Base-by-base conservation (phyloP, 2,797 vertebrate genomes). In the Hylomyscus alleni region DNA sequence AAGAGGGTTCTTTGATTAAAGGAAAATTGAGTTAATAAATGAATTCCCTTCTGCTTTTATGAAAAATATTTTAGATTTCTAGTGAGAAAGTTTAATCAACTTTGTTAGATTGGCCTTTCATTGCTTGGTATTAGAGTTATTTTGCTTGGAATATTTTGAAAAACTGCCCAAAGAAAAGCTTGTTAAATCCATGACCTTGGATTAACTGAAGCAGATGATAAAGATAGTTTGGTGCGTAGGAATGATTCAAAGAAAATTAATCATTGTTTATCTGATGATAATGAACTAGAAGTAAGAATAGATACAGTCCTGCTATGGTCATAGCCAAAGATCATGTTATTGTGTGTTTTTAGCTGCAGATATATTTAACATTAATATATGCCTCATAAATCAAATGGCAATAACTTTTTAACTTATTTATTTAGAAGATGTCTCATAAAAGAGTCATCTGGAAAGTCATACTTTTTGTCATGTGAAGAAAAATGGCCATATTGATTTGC, bases 231-330 rank as follows among this genome's bases (percentile, higher is more conserved):
- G 91, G 60, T 97, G 83, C 93, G 76, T 98, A 89, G 89, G 91
- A 97, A 94, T 93, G 91, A 92, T 80, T 96, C 97, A 97, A 31
- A 96, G 92, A 92, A 97, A 97, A 95, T 87, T 60, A 1, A 1
- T 96, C 67, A 94, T 97, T 95, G 92, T 97, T 94, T 95, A 72
- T 98, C 95, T 98, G 89, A 95, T 98, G 93, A 92, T 97, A 97
- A 95, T 95, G 95, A 97, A 89, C 94, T 97, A 95, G 90, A 98
- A 97, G 94, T 98, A 97, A 31, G 34, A 90, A 86, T 90, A 94
- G 44, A 83, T 87, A 29, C 11, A 77, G 2, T 50, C 76, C 29
- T 40, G 62, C 17, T 89, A 54, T 76, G 72, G 80, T 84, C 72
- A 13, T 22, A n/a, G 94, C 40, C 90, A 90, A 96, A 91, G 89